Evolutionary conservation across 2,888 invertebrate species (phyloP), one percentile per base, ranked within the genome.

Genomic region (Drosophila kambysellisi): DNA sequence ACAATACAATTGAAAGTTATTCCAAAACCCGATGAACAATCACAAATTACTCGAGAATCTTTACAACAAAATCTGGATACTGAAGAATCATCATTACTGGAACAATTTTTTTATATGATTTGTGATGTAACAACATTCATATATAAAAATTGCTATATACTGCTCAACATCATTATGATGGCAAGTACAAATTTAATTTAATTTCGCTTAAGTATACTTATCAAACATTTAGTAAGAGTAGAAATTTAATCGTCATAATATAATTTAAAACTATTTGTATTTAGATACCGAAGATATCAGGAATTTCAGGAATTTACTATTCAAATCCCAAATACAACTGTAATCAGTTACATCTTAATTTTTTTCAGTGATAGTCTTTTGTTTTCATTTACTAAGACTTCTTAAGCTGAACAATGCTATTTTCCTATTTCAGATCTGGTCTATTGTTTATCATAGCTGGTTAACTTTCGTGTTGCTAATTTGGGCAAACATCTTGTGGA

Each of bases 371-470:
- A 25, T 41, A 41, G 4, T n/a, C 9, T 9, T n/a, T 41, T n/a
- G 5, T n/a, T 41, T 9, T 41, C 4, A 9, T n/a, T 41, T n/a
- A 41, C n/a, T 6, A 48, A 15, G 29, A 4, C 48, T 15, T 17
- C 11, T 33, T 20, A 12, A 12, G 4, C 7, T 30, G 25, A 12
- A 37, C 30, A n/a, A 4, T 41, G 12, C 12, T 35, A 7, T 35
- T 11, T 17, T 4, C 11, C 8, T 32, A 53, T 94, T 94, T 92
- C 93, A 98, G 98, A 97, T 97, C 2, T 99, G 99, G 99, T 99
- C 99, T 92, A 99, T 99, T 92, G 97, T 99, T 91, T 99, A 98
- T 93, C 98, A 99, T 93, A 98, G 98, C 90, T 99, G 99, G 98
- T 94, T 99, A 81, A 98, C 99, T 0, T 99, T 99, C 92, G 96